phyloP scores from a whole-genome alignment of 2,113 vertebrate species.

The Prunella fulvescens region DNA sequence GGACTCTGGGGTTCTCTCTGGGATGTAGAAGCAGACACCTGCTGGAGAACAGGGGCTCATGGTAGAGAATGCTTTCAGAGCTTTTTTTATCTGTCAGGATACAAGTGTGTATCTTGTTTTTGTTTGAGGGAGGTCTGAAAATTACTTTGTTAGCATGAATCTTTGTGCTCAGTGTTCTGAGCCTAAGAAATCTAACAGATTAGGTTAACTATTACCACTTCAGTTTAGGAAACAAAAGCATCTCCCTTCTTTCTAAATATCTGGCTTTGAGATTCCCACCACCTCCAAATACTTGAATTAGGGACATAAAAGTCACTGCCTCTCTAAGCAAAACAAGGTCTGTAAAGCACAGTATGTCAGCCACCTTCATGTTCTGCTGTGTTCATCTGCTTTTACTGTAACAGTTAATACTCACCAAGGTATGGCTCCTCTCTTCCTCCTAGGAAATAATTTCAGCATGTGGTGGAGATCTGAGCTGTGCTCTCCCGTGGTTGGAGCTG shows the following conservation, averaged over 20 bases:
- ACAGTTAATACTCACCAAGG: neutral
- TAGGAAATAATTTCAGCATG: conserved; percentile 93
- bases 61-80: neutral
- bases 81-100: neutral
- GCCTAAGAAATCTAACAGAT: neutral
- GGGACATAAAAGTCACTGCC: neutral
- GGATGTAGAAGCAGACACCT: neutral
- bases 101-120: neutral
- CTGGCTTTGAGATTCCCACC: neutral
- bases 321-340: neutral
- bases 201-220: neutral
- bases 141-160: neutral
- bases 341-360: neutral
- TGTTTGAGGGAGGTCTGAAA: neutral
- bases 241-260: neutral
- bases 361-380: neutral
- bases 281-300: neutral
- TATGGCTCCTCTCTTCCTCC: neutral
- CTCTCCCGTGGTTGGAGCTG: conserved; percentile 91
- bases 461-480: conserved; percentile 92
- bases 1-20: neutral
- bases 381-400: neutral
- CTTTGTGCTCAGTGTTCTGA: neutral
- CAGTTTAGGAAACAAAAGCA: neutral
- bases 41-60: neutral